Evolutionary conservation across 2,888 invertebrate species (phyloP).

Genomic region (Pristionchus arcanus): DNA sequence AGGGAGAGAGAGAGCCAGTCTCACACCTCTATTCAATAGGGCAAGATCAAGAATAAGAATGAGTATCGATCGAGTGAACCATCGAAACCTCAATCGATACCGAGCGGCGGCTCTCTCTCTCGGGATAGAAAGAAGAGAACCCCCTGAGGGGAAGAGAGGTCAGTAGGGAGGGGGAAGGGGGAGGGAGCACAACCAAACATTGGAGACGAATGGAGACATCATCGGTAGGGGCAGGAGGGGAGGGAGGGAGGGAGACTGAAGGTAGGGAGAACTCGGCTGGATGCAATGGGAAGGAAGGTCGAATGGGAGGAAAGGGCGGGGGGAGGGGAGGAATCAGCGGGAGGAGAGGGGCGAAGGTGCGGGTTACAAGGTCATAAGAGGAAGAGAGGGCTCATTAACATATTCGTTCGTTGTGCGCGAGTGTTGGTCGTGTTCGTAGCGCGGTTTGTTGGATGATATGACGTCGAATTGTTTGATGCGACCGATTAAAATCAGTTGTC

Average conservation of each 20-base stretch:
- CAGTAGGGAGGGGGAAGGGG: background rate
- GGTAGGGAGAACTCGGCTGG: slow-evolving; percentile 27
- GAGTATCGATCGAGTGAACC: background rate
- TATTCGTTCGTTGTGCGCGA: slow-evolving; percentile 31
- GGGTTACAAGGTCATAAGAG: slow-evolving; percentile 13
- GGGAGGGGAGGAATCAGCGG: slow-evolving; percentile 18
- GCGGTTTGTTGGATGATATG: no score
- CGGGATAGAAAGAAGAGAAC: slow-evolving; percentile 34
- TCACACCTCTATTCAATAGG: slow-evolving; percentile 33
- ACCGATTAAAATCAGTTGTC: background rate
- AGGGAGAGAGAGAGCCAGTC: slow-evolving; percentile 33
- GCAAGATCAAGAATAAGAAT: slow-evolving; percentile 42
- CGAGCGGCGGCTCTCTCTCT: background rate
- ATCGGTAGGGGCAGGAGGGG: background rate
- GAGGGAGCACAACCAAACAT: slow-evolving; percentile 42
- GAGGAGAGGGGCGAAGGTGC: background rate
- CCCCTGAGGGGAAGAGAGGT: slow-evolving; percentile 42
- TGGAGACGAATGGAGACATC: slow-evolving; percentile 53
- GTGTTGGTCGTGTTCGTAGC: background rate
- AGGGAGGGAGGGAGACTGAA: background rate
- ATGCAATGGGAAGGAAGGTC: slow-evolving; percentile 45
- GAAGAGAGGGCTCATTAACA: background rate
- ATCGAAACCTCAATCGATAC: slow-evolving; percentile 41
- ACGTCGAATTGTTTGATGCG: no score
- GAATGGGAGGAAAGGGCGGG: slow-evolving; percentile 11